phyloP scores from a whole-genome alignment of 2,888 invertebrate genomes.

The Phyllotreta cruciferae region DNA sequence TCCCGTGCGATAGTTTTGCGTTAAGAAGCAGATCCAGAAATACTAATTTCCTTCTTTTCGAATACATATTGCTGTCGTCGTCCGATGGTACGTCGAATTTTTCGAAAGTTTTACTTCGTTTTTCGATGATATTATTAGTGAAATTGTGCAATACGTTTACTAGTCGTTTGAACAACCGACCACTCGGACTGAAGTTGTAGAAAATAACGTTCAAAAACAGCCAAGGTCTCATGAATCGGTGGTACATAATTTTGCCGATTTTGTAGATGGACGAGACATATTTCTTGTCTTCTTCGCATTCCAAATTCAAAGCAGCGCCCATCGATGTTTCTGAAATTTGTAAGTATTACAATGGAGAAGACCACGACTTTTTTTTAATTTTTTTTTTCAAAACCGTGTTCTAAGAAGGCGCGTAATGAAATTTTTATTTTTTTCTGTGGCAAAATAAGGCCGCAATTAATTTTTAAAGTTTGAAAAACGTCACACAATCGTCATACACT shows the following conservation, averaged over 20 bases:
- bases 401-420: no score
- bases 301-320: constrained; percentile 43
- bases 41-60: constrained; percentile 58
- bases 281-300: constrained; percentile 37
- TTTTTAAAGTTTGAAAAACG: no score
- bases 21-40: constrained; percentile 49
- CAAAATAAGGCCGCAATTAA: no score
- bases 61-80: constrained; percentile 54
- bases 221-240: constrained; percentile 48
- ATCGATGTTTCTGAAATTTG: constrained; percentile 47
- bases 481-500: no score
- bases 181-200: constrained; percentile 31
- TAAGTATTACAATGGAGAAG: not conserved
- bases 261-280: constrained; percentile 44
- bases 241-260: constrained; percentile 42
- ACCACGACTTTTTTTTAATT: no score
- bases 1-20: constrained; percentile 40
- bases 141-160: constrained; percentile 46
- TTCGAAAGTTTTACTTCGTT: constrained; percentile 40
- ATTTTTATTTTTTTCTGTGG: no score
- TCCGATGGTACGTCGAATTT: constrained; percentile 31
- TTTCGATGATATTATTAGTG: constrained; percentile 46
- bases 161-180: constrained; percentile 35
- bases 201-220: constrained; percentile 39
- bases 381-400: no score